Percentiles rank a stretch among this genome's conserved stretches.
Conservation (phyloP, 2,888 invertebrate genomes). For the Drosophila emarginata region DNA sequence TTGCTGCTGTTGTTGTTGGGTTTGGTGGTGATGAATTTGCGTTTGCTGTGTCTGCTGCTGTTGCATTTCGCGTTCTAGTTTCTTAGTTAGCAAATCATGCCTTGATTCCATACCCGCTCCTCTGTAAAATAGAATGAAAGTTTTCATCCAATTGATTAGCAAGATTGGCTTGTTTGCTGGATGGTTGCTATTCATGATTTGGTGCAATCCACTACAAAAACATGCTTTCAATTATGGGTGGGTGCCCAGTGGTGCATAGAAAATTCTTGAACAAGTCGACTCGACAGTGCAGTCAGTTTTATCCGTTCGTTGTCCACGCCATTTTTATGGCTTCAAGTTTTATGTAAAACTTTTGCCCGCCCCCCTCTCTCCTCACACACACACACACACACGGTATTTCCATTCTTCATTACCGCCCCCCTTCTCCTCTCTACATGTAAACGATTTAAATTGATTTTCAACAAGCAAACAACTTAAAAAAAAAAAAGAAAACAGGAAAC, state of each 20-base stretch:
- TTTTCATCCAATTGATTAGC: constrained; percentile 11
- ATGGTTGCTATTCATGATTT: not conserved
- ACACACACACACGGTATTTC: not conserved
- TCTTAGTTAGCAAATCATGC: constrained; percentile 82
- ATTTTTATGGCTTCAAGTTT: constrained; percentile 53
- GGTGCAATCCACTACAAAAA: not conserved
- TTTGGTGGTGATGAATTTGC: constrained; percentile 54
- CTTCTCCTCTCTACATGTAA: constrained; percentile 18
- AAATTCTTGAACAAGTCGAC: not conserved
- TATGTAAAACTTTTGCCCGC: constrained; percentile 37
- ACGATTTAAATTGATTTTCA: constrained; percentile 66
- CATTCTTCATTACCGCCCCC: not conserved
- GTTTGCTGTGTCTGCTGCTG: constrained; percentile 46
- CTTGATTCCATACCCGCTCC: constrained; percentile 83
- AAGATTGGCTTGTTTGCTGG: not conserved
- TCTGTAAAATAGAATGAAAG: constrained; percentile 68
- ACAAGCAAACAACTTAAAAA: constrained; percentile 49
- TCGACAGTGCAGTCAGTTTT: not conserved
- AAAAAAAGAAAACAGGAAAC: constrained; percentile 16
- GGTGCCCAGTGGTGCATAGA: constrained; percentile 4
- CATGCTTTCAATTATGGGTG: constrained; percentile 7
- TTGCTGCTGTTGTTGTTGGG: constrained; percentile 76
- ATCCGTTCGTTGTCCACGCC: constrained; percentile 16
- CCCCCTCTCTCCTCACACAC: not conserved
- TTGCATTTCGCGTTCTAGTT: constrained; percentile 81